A percentile compares a stretch with the other conserved stretches of the same genome.
Evolutionary conservation across 2,888 invertebrate genomes (phyloP).

Genomic region (Hirtodrosophila cameraria): DNA sequence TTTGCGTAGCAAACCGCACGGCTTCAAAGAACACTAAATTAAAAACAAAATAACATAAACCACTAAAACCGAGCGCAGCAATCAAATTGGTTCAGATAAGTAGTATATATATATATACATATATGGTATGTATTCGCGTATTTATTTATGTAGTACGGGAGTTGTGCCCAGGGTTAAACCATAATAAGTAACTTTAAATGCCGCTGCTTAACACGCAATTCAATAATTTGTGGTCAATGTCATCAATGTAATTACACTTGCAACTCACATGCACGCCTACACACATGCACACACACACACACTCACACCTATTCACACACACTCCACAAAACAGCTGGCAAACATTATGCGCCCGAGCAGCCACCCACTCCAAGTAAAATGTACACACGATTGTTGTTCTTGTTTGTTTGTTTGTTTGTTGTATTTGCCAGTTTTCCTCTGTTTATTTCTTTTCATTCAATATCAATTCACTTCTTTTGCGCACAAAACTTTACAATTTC

Average conservation of each 20-base stretch:
- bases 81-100: no score
- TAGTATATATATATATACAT: no score
- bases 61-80: conserved; percentile 9
- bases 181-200: conserved; percentile 43
- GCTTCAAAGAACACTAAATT: no score
- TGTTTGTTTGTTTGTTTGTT: conserved; percentile 18
- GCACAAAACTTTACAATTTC: conserved; percentile 47
- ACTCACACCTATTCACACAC: background rate
- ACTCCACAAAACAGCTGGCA: background rate
- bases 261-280: background rate
- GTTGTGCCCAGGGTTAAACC: conserved; percentile 15
- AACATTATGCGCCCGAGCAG: background rate
- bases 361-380: background rate
- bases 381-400: conserved; percentile 4
- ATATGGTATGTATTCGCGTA: no score
- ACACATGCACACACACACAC: background rate
- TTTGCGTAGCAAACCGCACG: no score
- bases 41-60: background rate
- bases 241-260: conserved; percentile 50
- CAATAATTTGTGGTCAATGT: conserved; percentile 68
- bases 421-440: conserved; percentile 28
- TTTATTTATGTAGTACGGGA: background rate
- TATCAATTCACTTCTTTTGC: conserved; percentile 47
- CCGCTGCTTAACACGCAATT: conserved; percentile 54
- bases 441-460: conserved; percentile 53